These are phyloP conservation scores for Gobius niger DNA, from an alignment of 2,113 vertebrate species.

Conservation along the genomic window DNA sequence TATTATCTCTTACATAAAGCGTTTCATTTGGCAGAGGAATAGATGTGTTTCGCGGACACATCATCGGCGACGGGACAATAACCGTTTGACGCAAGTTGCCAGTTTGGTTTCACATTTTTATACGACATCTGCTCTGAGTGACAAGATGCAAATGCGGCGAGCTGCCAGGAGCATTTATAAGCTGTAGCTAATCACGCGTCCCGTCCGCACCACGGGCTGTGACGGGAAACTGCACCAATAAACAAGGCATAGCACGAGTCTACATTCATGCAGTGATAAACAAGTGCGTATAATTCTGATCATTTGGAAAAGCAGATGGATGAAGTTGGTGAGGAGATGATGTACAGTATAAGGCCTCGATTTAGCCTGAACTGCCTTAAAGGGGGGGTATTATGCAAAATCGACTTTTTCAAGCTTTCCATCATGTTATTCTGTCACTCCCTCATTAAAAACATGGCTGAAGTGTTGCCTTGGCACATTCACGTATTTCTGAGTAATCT, in stretches of 20 bases:
- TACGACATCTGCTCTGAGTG: conserved; percentile 8
- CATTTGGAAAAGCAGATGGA: neutral
- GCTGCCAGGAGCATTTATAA: conserved; percentile 15
- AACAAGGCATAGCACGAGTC: conserved; percentile 24
- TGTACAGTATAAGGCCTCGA: neutral
- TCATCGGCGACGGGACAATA: neutral
- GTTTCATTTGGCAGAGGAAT: conserved; percentile 1
- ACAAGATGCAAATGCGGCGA: conserved; percentile 26
- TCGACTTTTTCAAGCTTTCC: too few relatives aligned
- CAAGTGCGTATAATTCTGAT: neutral
- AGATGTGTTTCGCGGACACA: neutral
- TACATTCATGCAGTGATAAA: conserved; percentile 5
- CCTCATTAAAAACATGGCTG: too few relatives aligned
- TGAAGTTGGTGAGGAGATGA: neutral
- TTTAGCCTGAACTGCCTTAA: too few relatives aligned
- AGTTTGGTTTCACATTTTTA: conserved; percentile 19
- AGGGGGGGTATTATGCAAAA: too few relatives aligned
- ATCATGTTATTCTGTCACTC: too few relatives aligned
- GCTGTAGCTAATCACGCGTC: conserved; percentile 4
- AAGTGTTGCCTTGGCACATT: too few relatives aligned
- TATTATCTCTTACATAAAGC: neutral
- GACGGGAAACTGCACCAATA: conserved; percentile 16
- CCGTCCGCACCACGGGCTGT: neutral
- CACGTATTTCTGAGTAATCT: too few relatives aligned
- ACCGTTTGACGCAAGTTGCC: conserved; percentile 10